Evolutionary conservation across 1,140 invertebrate genomes (phyloP).

Genomic region (Caenorhabditis remanei): DNA sequence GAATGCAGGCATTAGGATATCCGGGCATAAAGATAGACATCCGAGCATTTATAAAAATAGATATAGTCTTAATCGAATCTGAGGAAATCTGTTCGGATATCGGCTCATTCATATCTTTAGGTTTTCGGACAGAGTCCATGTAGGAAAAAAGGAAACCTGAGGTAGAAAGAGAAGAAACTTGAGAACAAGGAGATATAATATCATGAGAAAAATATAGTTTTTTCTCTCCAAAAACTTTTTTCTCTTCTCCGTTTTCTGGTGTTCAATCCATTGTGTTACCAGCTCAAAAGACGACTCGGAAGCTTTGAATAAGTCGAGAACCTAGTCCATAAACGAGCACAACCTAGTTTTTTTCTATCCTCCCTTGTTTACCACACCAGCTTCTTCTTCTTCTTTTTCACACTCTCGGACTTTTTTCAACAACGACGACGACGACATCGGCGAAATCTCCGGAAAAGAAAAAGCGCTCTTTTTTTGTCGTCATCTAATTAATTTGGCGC

Average conservation of each 20-base stretch:
- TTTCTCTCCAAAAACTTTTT: neutral
- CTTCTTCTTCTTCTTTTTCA: neutral
- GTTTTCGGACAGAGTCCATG: no score
- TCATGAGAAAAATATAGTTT: conserved; percentile 2
- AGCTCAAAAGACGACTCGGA: neutral
- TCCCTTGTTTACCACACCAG: neutral
- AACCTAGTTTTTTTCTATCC: neutral
- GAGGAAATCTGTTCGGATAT: no score
- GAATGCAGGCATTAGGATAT: no score
- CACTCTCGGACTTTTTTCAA: neutral
- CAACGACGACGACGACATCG: neutral
- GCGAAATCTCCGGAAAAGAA: neutral
- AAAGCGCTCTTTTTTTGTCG: neutral
- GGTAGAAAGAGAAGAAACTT: neutral
- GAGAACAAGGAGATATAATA: neutral
- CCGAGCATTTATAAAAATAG: no score
- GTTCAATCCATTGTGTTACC: neutral
- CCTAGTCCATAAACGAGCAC: conserved; percentile 14
- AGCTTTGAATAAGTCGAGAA: neutral
- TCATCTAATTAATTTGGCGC: conserved; percentile 45
- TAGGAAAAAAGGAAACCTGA: neutral
- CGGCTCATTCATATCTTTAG: no score
- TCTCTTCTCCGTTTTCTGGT: neutral
- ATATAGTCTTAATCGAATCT: neutral
- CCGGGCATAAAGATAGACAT: no score